A percentile compares a stretch with the other conserved stretches of the same genome.
phyloP scores from a whole-genome alignment of 2,113 vertebrate species.

The Notothenia coriiceps region DNA sequence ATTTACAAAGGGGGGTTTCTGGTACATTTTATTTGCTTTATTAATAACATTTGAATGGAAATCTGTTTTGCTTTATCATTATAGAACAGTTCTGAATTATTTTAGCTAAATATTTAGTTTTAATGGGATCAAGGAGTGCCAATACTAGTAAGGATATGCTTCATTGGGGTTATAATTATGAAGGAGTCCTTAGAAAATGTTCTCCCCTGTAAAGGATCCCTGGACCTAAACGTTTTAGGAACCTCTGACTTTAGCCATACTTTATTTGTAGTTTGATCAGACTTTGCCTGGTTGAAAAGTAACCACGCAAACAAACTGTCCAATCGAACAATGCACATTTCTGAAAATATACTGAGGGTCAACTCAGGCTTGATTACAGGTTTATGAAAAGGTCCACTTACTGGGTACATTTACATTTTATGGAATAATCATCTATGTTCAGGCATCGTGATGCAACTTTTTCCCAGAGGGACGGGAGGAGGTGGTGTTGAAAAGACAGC shows the following conservation, averaged over 20 bases:
- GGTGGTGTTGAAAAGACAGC: slow-evolving; percentile 22
- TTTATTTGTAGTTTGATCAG: not conserved
- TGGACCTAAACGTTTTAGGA: too few species aligned
- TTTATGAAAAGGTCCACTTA: not conserved
- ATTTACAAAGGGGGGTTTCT: too few species aligned
- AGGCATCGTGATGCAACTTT: slow-evolving; percentile 77
- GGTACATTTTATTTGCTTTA: too few species aligned
- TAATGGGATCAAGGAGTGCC: too few species aligned
- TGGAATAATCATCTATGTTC: not conserved
- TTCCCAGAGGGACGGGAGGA: slow-evolving; percentile 56
- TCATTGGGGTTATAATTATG: too few species aligned
- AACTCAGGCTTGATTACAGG: not conserved
- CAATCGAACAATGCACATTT: not conserved
- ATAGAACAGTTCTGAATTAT: too few species aligned
- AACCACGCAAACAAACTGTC: not conserved
- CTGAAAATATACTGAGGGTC: not conserved
- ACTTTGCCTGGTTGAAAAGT: not conserved
- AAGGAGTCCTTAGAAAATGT: too few species aligned
- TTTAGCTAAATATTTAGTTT: too few species aligned
- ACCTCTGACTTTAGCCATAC: not conserved
- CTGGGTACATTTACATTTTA: not conserved
- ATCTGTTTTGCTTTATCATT: too few species aligned
- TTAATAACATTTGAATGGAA: too few species aligned
- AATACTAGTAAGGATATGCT: too few species aligned
- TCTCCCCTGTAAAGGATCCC: too few species aligned